Conservation (phyloP, 2,113 vertebrate species). For the Otis tarda region DNA sequence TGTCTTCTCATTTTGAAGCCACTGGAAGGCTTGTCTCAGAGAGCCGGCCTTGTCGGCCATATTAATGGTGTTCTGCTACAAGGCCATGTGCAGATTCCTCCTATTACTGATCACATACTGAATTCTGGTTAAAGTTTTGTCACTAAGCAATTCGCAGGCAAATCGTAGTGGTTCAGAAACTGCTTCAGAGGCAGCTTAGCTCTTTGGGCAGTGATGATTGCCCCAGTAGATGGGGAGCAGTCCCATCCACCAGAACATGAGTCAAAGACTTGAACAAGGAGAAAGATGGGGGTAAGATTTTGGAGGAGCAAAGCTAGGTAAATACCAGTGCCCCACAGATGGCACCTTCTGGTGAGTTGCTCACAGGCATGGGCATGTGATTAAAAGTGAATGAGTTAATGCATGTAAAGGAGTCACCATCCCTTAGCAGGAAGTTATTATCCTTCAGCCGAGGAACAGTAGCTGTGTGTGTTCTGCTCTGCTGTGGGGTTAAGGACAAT, state of each 20-base stretch:
- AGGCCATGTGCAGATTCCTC: neutral
- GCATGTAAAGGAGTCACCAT: neutral
- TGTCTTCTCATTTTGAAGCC: neutral
- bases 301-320: neutral
- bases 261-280: neutral
- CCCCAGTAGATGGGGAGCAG: fast-evolving
- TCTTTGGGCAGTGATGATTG: neutral
- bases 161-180: neutral
- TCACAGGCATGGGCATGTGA: neutral
- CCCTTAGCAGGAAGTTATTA: constrained; percentile 46
- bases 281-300: neutral
- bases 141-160: neutral
- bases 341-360: neutral
- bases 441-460: constrained; percentile 38
- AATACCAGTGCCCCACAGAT: neutral
- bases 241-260: neutral
- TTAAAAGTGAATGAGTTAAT: constrained; percentile 55
- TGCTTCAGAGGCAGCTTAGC: neutral
- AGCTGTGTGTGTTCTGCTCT: constrained; percentile 4
- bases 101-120: neutral
- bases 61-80: neutral
- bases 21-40: neutral
- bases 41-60: neutral
- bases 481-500: constrained; percentile 41
- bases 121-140: neutral